Evolutionary conservation across 2,888 invertebrate species (phyloP).

Genomic region (Drosophila neonasuta): DNA sequence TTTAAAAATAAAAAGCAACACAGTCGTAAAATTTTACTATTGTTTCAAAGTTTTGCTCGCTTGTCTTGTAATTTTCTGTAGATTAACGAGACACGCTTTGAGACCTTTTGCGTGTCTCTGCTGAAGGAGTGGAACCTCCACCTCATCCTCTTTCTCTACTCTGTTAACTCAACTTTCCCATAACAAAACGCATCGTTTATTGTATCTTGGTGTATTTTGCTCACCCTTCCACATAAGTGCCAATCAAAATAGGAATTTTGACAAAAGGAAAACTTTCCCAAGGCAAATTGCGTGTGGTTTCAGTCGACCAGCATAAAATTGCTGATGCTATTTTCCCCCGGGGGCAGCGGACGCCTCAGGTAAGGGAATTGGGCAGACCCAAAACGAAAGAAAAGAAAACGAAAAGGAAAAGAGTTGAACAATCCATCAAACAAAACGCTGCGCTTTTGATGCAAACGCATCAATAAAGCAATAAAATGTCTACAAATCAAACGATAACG

Average conservation of each 20-base stretch:
- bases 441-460: conserved; percentile 71
- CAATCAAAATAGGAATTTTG: conserved; percentile 70
- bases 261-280: conserved; percentile 72
- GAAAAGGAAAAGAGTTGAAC: conserved; percentile 52
- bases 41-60: conserved; percentile 8
- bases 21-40: conserved; percentile 18
- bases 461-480: conserved; percentile 79
- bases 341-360: conserved; percentile 46
- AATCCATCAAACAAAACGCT: conserved; percentile 71
- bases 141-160: neutral
- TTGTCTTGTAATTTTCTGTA: neutral
- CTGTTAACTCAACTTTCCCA: conserved; percentile 52
- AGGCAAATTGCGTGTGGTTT: conserved; percentile 71
- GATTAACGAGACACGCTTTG: conserved; percentile 13
- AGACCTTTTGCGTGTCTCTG: conserved; percentile 39
- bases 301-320: conserved; percentile 75
- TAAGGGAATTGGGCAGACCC: conserved; percentile 30
- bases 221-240: conserved; percentile 70
- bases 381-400: neutral
- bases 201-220: conserved; percentile 32
- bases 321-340: conserved; percentile 60
- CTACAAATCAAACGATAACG: conserved; percentile 76
- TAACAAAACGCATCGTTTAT: conserved; percentile 48
- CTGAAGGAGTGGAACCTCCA: conserved; percentile 16
- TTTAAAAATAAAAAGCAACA: conserved; percentile 1